Conservation (phyloP, 2,113 vertebrate genomes). For the Sebastes fasciatus region DNA sequence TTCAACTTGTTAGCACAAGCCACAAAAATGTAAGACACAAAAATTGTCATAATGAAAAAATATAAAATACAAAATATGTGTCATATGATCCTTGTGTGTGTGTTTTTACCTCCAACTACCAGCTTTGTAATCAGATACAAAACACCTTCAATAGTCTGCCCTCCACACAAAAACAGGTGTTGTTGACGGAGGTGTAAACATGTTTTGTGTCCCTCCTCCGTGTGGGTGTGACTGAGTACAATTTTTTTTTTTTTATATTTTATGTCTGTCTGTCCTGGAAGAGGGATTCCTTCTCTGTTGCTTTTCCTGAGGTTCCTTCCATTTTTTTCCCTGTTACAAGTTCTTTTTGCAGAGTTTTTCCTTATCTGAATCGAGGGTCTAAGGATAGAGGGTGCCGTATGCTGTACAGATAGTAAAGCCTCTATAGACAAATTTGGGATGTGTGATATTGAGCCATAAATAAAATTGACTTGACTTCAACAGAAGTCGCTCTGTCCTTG, state of each 20-base stretch:
- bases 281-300: background rate
- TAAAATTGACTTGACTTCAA: background rate
- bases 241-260: background rate
- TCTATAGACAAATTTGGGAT: background rate
- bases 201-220: background rate
- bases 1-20: background rate
- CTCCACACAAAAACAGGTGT: background rate
- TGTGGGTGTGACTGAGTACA: conserved; percentile 1
- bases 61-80: too few relatives aligned
- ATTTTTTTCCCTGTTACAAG: background rate
- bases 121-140: background rate
- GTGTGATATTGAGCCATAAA: background rate
- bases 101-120: background rate
- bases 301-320: background rate
- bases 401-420: too few relatives aligned
- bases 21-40: too few relatives aligned
- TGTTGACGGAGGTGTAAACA: background rate
- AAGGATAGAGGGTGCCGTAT: too few relatives aligned
- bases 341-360: background rate
- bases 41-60: too few relatives aligned
- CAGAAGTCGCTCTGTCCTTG: background rate
- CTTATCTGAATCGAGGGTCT: too few relatives aligned
- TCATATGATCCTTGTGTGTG: too few relatives aligned
- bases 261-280: background rate
- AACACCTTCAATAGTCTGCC: background rate